phyloP scores from a whole-genome alignment of 2,113 vertebrate species.

The Brienomyrus longianalis region DNA sequence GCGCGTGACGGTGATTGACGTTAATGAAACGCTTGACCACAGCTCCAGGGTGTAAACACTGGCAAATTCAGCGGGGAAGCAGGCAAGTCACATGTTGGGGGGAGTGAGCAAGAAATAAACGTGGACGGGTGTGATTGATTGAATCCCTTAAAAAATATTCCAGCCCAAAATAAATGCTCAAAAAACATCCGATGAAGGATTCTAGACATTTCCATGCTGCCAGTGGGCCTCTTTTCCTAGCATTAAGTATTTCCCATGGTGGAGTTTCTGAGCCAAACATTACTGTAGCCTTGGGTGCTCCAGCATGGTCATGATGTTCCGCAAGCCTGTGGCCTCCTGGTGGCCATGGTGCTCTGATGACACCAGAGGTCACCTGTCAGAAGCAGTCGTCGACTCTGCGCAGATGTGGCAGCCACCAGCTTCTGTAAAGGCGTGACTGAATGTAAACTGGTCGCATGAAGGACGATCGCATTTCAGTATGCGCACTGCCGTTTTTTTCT shows the following conservation, averaged over 20 bases:
- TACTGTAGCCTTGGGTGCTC: neutral
- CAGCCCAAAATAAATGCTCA: neutral
- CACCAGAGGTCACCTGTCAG: neutral
- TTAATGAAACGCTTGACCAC: constrained; percentile 62
- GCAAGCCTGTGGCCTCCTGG: neutral
- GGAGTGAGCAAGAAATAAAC: constrained; percentile 34
- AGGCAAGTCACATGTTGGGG: constrained; percentile 40
- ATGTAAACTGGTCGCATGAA: neutral
- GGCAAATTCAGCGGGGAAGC: constrained; percentile 29
- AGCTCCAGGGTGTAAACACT: constrained; percentile 46
- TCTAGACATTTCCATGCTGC: neutral
- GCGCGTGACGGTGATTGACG: constrained; percentile 55
- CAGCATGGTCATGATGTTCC: neutral
- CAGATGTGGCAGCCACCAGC: neutral
- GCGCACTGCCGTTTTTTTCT: neutral
- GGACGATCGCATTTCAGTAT: neutral
- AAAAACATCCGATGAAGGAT: neutral
- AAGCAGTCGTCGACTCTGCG: neutral
- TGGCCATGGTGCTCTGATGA: no score
- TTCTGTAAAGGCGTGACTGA: neutral
- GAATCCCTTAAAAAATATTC: neutral
- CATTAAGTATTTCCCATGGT: neutral
- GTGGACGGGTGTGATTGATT: constrained; percentile 3
- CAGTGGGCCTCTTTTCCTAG: neutral
- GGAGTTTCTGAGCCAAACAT: neutral